Conservation (phyloP, 64 coral and sea anemone species). For the Pocillopora damicornis region DNA sequence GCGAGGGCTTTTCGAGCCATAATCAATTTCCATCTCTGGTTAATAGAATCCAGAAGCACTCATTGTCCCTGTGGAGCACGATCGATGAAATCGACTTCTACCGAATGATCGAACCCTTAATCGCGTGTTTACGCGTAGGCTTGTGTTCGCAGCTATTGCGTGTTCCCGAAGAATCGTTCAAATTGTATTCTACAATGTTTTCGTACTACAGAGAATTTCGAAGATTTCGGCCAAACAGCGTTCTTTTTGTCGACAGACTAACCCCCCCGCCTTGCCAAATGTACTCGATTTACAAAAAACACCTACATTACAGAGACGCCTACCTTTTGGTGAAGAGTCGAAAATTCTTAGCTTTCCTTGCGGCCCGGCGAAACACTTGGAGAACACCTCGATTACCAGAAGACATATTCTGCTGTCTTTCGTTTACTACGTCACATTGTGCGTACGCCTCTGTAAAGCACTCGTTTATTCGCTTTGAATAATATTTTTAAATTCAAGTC, state of each 20-base stretch:
- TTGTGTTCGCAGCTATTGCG: background rate
- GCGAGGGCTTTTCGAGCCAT: background rate
- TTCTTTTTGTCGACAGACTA: background rate
- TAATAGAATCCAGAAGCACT: background rate
- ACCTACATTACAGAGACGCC: background rate
- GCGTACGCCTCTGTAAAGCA: background rate
- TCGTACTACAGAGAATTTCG: background rate
- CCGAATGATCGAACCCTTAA: background rate
- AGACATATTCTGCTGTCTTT: background rate
- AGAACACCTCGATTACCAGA: constrained; percentile 26
- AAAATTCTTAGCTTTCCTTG: constrained; percentile 36
- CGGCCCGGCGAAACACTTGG: constrained; percentile 23
- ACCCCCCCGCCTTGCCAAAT: background rate
- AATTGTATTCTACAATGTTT: background rate
- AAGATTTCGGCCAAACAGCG: background rate
- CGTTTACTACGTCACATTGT: background rate
- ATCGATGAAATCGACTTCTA: background rate
- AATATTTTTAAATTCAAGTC: constrained; percentile 18
- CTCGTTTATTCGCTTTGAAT: background rate
- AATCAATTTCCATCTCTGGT: background rate
- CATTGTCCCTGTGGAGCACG: background rate
- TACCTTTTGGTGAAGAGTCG: constrained; percentile 40
- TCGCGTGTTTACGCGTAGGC: background rate
- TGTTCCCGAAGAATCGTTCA: background rate
- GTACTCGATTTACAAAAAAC: background rate